Conservation (phyloP, 2,113 vertebrate species). For the Pseudonaja textilis region DNA sequence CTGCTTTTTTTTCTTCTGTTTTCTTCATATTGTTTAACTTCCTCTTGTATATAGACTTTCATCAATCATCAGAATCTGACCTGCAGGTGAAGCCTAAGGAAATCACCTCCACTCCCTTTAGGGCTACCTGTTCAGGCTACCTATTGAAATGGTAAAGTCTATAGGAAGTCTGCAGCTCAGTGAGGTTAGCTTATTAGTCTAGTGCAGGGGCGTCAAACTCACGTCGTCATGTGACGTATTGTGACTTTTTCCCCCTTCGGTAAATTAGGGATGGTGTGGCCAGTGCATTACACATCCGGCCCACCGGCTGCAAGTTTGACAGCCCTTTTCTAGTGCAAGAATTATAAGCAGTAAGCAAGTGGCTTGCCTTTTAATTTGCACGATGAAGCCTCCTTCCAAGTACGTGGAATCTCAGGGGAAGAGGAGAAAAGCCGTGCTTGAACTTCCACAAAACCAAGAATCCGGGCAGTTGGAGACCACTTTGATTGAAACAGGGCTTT, state of each 20-base stretch:
- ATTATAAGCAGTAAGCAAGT: not conserved
- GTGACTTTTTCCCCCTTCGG: too few relatives aligned
- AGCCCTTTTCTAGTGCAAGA: not conserved
- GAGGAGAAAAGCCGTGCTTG: not conserved
- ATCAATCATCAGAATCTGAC: not conserved
- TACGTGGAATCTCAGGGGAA: not conserved
- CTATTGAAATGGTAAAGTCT: not conserved
- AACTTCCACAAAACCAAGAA: fast-evolving
- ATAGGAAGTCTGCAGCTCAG: not conserved
- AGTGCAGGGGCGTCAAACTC: not conserved
- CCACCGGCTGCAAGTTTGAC: too few relatives aligned
- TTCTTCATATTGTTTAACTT: not conserved
- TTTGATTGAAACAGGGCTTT: slow-evolving; percentile 40
- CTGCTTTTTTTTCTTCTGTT: not conserved
- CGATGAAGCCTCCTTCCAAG: not conserved
- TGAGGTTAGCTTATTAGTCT: not conserved
- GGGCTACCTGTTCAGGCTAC: not conserved
- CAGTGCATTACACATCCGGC: too few relatives aligned
- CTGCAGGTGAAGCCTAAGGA: not conserved
- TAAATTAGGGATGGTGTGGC: too few relatives aligned
- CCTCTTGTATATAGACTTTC: not conserved
- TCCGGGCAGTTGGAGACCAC: slow-evolving; percentile 57
- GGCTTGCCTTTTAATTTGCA: not conserved
- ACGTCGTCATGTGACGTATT: too few relatives aligned
- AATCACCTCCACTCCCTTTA: not conserved